Percentiles rank a stretch among this genome's conserved stretches.
Conservation (phyloP, 2,888 invertebrate species). For the Acanthococcus lagerstroemiae region DNA sequence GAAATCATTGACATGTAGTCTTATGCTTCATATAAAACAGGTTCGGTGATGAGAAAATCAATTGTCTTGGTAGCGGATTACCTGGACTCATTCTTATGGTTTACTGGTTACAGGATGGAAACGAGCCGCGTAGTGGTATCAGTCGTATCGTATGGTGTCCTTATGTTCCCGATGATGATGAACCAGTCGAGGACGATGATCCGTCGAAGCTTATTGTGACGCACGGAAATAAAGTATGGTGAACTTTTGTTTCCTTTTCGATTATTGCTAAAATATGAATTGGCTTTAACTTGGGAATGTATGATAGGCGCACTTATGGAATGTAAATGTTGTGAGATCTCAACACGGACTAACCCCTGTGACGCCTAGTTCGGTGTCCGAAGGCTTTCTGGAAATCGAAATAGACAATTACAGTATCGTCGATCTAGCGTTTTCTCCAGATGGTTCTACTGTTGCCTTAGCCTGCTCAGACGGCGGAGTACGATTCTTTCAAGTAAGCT, state of each 20-base stretch:
- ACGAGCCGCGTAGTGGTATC: constrained; percentile 1
- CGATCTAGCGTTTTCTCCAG: constrained; percentile 84
- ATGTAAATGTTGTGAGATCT: constrained; percentile 44
- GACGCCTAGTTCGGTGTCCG: constrained; percentile 42
- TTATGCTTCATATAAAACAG: constrained; percentile 34
- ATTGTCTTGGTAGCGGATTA: not conserved
- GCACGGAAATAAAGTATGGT: constrained; percentile 15
- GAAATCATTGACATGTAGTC: not conserved
- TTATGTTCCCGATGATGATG: constrained; percentile 61
- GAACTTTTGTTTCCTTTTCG: too few species aligned
- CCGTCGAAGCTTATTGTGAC: constrained; percentile 20
- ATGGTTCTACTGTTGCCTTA: constrained; percentile 87
- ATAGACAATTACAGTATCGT: constrained; percentile 58
- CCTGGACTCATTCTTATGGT: not conserved
- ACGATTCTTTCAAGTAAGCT: constrained; percentile 73
- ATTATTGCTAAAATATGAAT: too few species aligned
- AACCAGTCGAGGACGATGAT: constrained; percentile 35
- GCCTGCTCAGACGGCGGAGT: constrained; percentile 80
- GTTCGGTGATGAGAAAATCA: constrained; percentile 21
- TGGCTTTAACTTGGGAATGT: too few species aligned
- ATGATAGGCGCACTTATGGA: constrained; percentile 49
- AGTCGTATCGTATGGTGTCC: constrained; percentile 63
- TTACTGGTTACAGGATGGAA: not conserved
- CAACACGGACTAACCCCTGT: constrained; percentile 44
- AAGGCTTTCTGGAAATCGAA: constrained; percentile 46